Evolutionary conservation across 2,797 vertebrate species (phyloP).

Genomic region (Rhabdophis nuchalis): DNA sequence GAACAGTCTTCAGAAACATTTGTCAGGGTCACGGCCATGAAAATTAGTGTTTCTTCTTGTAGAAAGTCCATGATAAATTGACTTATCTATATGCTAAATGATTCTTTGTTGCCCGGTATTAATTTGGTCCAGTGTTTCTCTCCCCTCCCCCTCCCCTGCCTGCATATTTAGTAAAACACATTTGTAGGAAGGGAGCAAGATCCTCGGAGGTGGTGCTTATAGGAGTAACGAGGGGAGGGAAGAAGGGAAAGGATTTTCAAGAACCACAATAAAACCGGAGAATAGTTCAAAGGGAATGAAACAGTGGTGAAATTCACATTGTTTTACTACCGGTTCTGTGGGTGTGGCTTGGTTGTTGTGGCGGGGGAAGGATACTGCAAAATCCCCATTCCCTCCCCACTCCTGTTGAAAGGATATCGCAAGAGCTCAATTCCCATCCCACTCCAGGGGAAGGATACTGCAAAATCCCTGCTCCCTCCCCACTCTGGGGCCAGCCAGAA

Average conservation of each 20-base stretch:
- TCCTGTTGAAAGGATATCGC: too few species aligned
- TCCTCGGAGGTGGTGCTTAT: not conserved
- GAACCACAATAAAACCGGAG: constrained; percentile 31
- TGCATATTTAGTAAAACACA: constrained; percentile 64
- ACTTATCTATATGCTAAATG: constrained; percentile 99
- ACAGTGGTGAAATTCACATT: too few species aligned
- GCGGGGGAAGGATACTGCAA: too few species aligned
- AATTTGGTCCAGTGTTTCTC: constrained; percentile 74
- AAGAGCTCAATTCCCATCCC: too few species aligned
- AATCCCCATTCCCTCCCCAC: too few species aligned
- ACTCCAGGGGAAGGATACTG: too few species aligned
- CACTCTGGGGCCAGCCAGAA: too few species aligned
- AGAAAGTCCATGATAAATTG: constrained; percentile 95
- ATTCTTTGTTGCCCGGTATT: constrained; percentile 75
- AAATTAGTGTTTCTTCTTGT: constrained; percentile 92
- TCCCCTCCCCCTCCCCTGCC: constrained; percentile 55
- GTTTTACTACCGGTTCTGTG: too few species aligned
- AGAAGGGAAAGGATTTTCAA: constrained; percentile 32
- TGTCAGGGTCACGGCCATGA: constrained; percentile 90
- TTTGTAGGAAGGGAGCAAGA: constrained; percentile 26
- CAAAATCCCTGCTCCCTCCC: too few species aligned
- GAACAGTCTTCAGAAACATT: constrained; percentile 77
- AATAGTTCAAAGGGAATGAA: constrained; percentile 41
- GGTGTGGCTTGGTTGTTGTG: too few species aligned
- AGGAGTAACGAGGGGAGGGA: not conserved